phyloP scores from a whole-genome alignment of 2,113 vertebrate species.

The Peucedramus taeniatus region DNA sequence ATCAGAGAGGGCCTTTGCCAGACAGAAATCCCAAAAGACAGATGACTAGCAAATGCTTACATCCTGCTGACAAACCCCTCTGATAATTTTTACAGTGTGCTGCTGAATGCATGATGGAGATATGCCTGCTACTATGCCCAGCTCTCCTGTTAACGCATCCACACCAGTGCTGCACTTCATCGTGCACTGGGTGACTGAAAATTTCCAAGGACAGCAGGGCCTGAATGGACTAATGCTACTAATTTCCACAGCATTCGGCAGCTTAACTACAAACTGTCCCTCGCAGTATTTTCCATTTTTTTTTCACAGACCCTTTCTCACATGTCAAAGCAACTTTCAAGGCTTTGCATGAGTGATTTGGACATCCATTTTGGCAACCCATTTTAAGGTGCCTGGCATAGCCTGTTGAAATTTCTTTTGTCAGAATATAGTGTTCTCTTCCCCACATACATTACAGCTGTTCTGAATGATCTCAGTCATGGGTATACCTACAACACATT shows the following conservation, averaged over 20 bases:
- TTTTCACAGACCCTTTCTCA: background rate
- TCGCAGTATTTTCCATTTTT: background rate
- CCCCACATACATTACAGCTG: background rate
- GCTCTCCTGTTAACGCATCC: background rate
- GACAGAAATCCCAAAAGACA: constrained; percentile 39
- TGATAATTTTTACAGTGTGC: background rate
- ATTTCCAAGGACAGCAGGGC: background rate
- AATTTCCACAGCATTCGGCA: background rate
- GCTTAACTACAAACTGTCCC: background rate
- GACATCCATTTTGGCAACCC: background rate
- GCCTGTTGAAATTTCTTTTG: background rate
- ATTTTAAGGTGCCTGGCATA: background rate
- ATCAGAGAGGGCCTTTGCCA: background rate
- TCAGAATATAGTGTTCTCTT: background rate
- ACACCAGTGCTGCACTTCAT: background rate
- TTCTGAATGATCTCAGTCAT: background rate
- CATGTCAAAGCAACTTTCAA: background rate
- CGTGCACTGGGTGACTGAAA: background rate
- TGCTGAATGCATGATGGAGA: background rate
- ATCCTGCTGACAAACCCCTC: constrained; percentile 25
- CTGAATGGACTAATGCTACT: background rate
- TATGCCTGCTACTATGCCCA: background rate
- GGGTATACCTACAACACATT: background rate
- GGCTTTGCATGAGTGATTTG: background rate
- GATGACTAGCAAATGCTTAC: constrained; percentile 26